Evolutionary conservation across 2,888 invertebrate species (phyloP).

Genomic region (Desoria tigrina): DNA sequence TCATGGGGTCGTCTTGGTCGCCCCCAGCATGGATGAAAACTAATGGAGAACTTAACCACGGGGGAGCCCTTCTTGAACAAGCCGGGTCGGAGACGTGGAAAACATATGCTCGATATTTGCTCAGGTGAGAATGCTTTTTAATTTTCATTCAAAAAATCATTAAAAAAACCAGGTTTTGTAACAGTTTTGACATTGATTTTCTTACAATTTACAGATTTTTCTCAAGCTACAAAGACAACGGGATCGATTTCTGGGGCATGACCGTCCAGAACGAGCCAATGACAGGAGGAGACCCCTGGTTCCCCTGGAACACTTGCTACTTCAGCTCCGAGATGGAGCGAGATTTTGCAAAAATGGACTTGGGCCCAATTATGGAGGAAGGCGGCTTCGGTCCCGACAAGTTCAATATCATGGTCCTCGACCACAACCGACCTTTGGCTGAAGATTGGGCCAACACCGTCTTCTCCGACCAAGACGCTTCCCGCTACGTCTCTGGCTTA

Average conservation of each 20-base stretch:
- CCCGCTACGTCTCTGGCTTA: conserved; percentile 57
- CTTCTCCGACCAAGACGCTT: conserved; percentile 44
- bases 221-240: conserved; percentile 58
- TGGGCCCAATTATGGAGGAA: conserved; percentile 55
- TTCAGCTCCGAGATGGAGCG: conserved; percentile 56
- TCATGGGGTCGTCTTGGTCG: conserved; percentile 61
- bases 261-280: conserved; percentile 55
- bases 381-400: conserved; percentile 53
- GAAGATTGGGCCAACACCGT: conserved; percentile 53
- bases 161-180: too few relatives aligned
- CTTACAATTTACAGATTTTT: conserved; percentile 54
- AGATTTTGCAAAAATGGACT: conserved; percentile 56
- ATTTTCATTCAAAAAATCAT: too few relatives aligned
- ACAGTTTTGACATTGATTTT: neutral
- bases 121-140: conserved; percentile 35
- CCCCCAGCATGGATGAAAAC: conserved; percentile 63
- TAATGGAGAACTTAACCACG: conserved; percentile 53
- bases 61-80: conserved; percentile 39
- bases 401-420: conserved; percentile 56
- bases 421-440: conserved; percentile 55
- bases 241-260: conserved; percentile 76
- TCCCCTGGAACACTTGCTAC: conserved; percentile 57
- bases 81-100: conserved; percentile 41
- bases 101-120: conserved; percentile 43
- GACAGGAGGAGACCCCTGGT: conserved; percentile 51